Evolutionary conservation across 1,140 invertebrate genomes (phyloP).

Genomic region (Globodera rostochiensis): DNA sequence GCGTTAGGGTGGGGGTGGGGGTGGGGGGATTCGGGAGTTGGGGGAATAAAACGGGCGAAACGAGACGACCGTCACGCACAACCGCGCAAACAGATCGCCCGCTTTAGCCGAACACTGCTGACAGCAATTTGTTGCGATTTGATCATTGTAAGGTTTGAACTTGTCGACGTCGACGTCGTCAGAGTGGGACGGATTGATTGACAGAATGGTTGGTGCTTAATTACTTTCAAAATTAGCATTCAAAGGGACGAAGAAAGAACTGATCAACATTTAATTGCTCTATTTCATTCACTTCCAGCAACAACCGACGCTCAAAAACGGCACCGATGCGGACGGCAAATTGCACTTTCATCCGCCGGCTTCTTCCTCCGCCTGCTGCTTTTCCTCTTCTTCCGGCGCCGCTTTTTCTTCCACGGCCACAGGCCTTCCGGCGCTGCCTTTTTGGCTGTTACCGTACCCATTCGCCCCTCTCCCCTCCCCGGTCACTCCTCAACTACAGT

Average conservation of each 20-base stretch:
- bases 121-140: not conserved
- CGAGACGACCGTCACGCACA: not conserved
- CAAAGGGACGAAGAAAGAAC: too few relatives aligned
- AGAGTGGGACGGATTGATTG: too few relatives aligned
- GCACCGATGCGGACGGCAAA: not conserved
- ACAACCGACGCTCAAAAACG: not conserved
- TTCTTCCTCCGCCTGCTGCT: not conserved
- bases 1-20: too few relatives aligned
- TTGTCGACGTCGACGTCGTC: not conserved
- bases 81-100: not conserved
- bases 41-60: not conserved
- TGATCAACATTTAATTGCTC: too few relatives aligned
- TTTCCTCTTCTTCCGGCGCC: too few relatives aligned
- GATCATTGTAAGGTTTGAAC: not conserved
- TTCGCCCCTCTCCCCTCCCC: not conserved
- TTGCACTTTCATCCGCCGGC: not conserved
- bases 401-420: not conserved
- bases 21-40: not conserved
- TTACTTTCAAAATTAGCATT: too few relatives aligned
- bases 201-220: too few relatives aligned
- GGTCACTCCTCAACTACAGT: not conserved
- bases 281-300: too few relatives aligned
- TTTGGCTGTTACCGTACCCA: not conserved
- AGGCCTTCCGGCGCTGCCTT: not conserved
- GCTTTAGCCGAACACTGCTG: not conserved